Conservation (phyloP, 2,888 invertebrate genomes). For the Drepanosiphum platanoidis region DNA sequence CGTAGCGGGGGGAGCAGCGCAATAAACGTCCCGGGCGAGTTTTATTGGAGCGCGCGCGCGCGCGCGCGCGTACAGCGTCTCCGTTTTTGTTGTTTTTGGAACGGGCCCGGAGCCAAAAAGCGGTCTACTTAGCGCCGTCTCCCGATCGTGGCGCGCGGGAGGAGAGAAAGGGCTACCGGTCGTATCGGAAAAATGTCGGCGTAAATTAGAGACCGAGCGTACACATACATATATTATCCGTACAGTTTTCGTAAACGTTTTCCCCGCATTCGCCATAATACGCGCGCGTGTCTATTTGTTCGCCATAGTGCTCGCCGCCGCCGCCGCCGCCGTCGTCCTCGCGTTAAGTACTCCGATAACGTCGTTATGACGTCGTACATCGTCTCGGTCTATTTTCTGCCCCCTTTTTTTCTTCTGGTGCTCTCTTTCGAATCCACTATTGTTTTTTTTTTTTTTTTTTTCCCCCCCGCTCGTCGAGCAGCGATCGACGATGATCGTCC, state of each 20-base stretch:
- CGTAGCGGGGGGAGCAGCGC: background rate
- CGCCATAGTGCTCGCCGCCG: background rate
- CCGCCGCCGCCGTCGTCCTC: no score
- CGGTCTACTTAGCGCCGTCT: slow-evolving; percentile 13
- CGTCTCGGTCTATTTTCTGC: background rate
- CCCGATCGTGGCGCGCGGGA: background rate
- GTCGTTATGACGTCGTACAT: background rate
- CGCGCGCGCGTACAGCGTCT: background rate
- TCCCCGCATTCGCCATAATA: background rate
- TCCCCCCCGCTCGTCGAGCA: background rate
- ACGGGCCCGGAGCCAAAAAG: slow-evolving; percentile 36
- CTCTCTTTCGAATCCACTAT: no score
- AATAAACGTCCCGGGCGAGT: slow-evolving; percentile 7
- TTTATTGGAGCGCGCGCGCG: slow-evolving; percentile 13
- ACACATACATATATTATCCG: no score
- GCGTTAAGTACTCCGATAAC: no score
- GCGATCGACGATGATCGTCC: no score
- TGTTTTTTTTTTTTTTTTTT: no score
- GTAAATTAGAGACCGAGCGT: slow-evolving; percentile 18
- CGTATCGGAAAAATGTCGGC: slow-evolving; percentile 20
- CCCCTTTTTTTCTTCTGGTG: no score
- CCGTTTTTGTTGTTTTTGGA: slow-evolving; percentile 29
- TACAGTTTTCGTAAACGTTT: background rate
- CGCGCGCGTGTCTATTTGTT: no score
- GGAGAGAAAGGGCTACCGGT: background rate